Evolutionary conservation across 2,113 vertebrate genomes (phyloP).

Genomic region (Orthonyx spaldingii): DNA sequence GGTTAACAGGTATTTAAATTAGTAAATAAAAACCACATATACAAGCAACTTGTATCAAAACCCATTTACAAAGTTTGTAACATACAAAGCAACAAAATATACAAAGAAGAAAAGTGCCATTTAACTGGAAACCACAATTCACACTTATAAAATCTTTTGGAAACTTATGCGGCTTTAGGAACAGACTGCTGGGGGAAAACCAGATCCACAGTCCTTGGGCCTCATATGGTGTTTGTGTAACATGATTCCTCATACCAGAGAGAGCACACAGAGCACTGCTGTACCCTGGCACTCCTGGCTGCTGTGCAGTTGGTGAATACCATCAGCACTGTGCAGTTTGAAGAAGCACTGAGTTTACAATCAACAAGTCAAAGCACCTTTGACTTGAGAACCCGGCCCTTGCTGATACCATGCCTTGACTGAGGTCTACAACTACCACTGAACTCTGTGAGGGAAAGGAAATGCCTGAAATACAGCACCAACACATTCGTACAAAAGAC

Average conservation of each 20-base stretch:
- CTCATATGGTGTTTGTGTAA: not conserved
- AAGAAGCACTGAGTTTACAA: not conserved
- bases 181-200: not conserved
- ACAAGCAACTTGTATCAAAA: not conserved
- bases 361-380: not conserved
- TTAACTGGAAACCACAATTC: not conserved
- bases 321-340: not conserved
- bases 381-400: not conserved
- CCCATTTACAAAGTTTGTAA: not conserved
- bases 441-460: not conserved
- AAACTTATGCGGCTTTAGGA: not conserved
- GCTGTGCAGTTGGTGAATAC: not conserved
- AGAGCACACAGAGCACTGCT: not conserved
- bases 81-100: not conserved
- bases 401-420: not conserved
- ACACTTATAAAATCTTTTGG: not conserved
- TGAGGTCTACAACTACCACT: not conserved
- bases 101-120: not conserved
- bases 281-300: not conserved
- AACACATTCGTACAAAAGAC: not conserved
- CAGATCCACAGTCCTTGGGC: not conserved
- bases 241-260: accelerated
- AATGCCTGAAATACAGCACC: not conserved
- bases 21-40: not conserved
- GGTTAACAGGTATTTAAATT: not conserved